Evolutionary conservation across 2,113 vertebrate species (phyloP).

Genomic region (Oryzias javanicus): DNA sequence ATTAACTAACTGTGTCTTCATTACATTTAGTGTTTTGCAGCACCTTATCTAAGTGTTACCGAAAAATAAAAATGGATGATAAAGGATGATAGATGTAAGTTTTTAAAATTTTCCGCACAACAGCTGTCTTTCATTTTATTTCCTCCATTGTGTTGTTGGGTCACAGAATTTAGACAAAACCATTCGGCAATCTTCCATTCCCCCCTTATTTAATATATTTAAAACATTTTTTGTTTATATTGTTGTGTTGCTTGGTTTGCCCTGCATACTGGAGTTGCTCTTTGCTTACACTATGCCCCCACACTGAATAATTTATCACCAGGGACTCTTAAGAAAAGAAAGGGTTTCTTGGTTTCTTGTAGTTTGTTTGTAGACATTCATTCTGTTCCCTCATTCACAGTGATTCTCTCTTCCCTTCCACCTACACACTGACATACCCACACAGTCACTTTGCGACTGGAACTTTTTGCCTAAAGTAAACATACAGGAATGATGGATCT

Average conservation of each 20-base stretch:
- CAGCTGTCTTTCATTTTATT: no score
- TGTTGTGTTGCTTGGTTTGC: conserved; percentile 3
- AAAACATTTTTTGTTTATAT: conserved; percentile 1
- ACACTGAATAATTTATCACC: conserved; percentile 13
- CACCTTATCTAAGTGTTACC: no score
- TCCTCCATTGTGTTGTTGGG: background rate
- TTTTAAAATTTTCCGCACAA: no score
- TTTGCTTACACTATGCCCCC: background rate
- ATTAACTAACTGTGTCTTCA: no score
- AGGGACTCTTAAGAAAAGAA: conserved; percentile 7
- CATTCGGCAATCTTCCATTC: background rate
- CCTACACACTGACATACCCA: conserved; percentile 29
- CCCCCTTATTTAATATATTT: conserved; percentile 1
- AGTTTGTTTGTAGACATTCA: conserved; percentile 26
- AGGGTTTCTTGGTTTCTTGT: background rate
- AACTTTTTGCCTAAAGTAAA: conserved; percentile 75
- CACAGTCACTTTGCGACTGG: conserved; percentile 37
- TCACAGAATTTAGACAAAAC: conserved; percentile 7
- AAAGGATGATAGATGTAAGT: no score
- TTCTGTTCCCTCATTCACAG: conserved; percentile 33
- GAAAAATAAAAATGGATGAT: no score
- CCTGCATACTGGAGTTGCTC: background rate
- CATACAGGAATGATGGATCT: conserved; percentile 78
- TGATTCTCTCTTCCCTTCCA: conserved; percentile 39
- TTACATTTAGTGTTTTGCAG: no score